These are phyloP conservation scores for Mustela lutreola DNA, from an alignment of 2,113 vertebrate genomes.

Conservation along the genomic window DNA sequence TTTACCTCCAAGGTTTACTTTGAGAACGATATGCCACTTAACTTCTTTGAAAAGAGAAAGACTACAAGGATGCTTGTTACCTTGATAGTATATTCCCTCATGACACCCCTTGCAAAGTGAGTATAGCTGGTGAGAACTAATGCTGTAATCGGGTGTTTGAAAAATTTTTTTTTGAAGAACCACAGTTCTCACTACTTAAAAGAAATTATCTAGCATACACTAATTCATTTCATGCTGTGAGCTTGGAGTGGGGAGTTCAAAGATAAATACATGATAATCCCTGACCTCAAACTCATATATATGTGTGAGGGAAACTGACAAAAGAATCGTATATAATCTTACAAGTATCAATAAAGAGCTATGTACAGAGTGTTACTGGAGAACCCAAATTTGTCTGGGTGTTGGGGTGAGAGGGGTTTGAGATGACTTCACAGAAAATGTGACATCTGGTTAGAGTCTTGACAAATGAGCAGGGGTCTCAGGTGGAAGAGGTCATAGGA, in stretches of 20 bases:
- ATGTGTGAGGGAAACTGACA: not conserved
- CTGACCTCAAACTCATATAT: conserved; percentile 46
- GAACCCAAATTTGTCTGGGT: conserved; percentile 18
- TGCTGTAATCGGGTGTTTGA: not conserved
- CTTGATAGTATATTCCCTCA: conserved; percentile 1
- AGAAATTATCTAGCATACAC: conserved; percentile 42
- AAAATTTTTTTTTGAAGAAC: not conserved
- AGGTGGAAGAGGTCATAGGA: not conserved
- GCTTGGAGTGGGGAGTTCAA: not conserved
- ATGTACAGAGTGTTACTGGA: conserved; percentile 1
- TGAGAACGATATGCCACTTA: conserved; percentile 20
- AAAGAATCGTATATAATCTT: conserved; percentile 44
- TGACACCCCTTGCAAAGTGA: conserved; percentile 46
- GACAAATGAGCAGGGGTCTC: not conserved
- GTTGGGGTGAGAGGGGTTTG: not conserved
- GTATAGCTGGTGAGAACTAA: conserved; percentile 30
- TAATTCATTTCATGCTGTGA: conserved; percentile 38
- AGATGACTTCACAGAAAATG: conserved; percentile 30
- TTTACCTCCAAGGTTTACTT: conserved; percentile 28
- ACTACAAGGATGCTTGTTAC: conserved; percentile 11
- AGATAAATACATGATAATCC: conserved; percentile 44
- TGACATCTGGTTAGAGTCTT: conserved; percentile 47
- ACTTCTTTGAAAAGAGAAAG: conserved; percentile 36
- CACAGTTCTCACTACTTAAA: conserved; percentile 4
- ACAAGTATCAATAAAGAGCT: conserved; percentile 6